Base-by-base conservation (phyloP, 2,797 vertebrate genomes). In the Caiman crocodilus region DNA sequence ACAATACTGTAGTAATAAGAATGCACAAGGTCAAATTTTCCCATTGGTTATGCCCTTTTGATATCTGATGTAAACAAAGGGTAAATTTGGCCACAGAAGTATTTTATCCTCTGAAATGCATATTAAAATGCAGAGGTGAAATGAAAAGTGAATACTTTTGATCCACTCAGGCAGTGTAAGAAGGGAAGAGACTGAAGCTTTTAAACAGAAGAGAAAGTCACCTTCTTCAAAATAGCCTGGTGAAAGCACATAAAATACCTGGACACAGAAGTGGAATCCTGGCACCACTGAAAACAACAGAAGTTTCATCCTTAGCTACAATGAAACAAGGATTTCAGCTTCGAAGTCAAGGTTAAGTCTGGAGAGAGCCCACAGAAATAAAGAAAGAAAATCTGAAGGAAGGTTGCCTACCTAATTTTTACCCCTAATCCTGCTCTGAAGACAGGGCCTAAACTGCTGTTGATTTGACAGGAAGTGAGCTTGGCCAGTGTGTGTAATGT, bases 21-120 rank as follows among this genome's bases (percentile, higher is more conserved):
- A 89, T 92, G 89, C 92, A 94, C 89, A 93, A 26, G 88, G 30
- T 20, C 92, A 77, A 12, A 32, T 60, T 60, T 30, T 59, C 23
- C 14, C 57, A 21, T 25, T 25, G 77, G 90, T 80, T 81, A 87
- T 79, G 92, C 86, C 94, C 30, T 67, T 30, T 20, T 50, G 18
- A 67, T 28, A 95, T 94, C 94, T 94, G 92, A 96, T 95, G 90
- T 88, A 90, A 95, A 96, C 92, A 88, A 69, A 69, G 67, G 67
- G 67, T 69, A 15, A 35, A 69, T 69, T 69, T 23, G 65, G 30
- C 30, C 30, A 64, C 26, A 26, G 23, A 89, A 94, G 87, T 92
- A 85, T 92, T 82, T 80, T 87, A 85, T n/a, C 26, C 67, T 15
- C 32, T 30, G 17, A 32, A 67, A 42, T 60, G 64, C 82, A 90